These are phyloP conservation scores for Sitta carolinensis DNA, from an alignment of 2,797 vertebrate species.

Conservation along the genomic window DNA sequence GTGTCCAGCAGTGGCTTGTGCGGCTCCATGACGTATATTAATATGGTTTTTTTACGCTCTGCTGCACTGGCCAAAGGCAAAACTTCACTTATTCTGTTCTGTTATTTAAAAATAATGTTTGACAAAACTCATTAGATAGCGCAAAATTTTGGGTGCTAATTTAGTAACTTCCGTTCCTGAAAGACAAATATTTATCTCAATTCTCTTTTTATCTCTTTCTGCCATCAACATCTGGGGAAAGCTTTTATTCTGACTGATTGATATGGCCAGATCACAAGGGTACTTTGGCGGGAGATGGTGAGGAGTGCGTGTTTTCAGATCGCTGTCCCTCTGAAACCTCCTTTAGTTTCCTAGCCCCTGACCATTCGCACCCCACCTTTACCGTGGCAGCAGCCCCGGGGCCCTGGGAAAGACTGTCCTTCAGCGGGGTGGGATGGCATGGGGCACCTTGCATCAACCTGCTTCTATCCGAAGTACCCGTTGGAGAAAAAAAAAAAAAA, in stretches of 20 bases:
- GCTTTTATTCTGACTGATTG: neutral
- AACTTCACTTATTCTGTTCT: slow-evolving; percentile 33
- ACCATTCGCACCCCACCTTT: neutral
- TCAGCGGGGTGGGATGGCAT: fast-evolving
- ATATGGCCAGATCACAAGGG: neutral
- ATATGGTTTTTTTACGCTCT: slow-evolving; percentile 36
- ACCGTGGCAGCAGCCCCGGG: fast-evolving
- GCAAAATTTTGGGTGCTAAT: slow-evolving; percentile 28
- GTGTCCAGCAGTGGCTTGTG: slow-evolving; percentile 5
- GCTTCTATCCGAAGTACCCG: neutral
- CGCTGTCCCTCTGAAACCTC: neutral
- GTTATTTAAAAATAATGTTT: slow-evolving; percentile 33
- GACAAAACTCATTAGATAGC: slow-evolving; percentile 13
- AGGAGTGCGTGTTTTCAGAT: neutral
- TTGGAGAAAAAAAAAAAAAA: too few species aligned
- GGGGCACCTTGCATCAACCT: neutral
- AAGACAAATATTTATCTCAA: slow-evolving; percentile 41
- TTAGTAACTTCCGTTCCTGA: slow-evolving; percentile 47
- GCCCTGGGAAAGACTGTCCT: neutral
- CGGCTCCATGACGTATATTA: slow-evolving; percentile 4
- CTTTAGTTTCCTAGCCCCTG: neutral
- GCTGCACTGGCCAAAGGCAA: slow-evolving; percentile 14
- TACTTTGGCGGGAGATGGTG: neutral
- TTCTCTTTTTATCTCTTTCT: slow-evolving; percentile 31
- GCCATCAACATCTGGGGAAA: neutral